Evolutionary conservation across 2,888 invertebrate genomes (phyloP).

Genomic region (Hipparchia semele): DNA sequence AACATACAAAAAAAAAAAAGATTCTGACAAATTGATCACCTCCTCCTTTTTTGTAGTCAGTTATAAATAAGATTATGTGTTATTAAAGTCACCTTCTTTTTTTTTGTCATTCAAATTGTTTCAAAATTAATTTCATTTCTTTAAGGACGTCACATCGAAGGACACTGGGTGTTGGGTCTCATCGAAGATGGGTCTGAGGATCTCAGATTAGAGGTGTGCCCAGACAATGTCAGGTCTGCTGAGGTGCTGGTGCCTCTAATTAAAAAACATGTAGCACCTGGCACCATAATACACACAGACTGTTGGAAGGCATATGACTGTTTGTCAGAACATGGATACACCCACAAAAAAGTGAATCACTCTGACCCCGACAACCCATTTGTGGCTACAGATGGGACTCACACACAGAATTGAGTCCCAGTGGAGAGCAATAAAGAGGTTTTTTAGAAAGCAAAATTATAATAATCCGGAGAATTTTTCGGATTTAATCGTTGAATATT

Average conservation of each 20-base stretch:
- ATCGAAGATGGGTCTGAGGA: background rate
- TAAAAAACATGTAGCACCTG: too few species aligned
- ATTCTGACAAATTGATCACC: too few species aligned
- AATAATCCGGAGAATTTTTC: background rate
- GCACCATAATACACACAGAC: too few species aligned
- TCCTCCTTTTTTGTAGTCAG: too few species aligned
- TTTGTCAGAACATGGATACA: too few species aligned
- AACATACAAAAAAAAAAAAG: too few species aligned
- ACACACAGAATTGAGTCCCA: background rate
- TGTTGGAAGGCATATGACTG: too few species aligned
- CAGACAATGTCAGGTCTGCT: background rate
- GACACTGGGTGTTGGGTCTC: background rate
- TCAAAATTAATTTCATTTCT: background rate
- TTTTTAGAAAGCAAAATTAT: background rate
- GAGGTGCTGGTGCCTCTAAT: background rate
- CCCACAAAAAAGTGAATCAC: too few species aligned
- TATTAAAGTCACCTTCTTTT: too few species aligned
- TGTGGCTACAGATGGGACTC: background rate
- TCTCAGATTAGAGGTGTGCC: background rate
- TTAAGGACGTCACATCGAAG: background rate
- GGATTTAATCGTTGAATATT: background rate
- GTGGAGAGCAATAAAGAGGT: background rate
- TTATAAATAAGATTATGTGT: too few species aligned
- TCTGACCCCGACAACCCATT: background rate
- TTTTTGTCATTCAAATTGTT: too few species aligned